Conservation (phyloP, 2,113 vertebrate species). For the Aptenodytes patagonicus region DNA sequence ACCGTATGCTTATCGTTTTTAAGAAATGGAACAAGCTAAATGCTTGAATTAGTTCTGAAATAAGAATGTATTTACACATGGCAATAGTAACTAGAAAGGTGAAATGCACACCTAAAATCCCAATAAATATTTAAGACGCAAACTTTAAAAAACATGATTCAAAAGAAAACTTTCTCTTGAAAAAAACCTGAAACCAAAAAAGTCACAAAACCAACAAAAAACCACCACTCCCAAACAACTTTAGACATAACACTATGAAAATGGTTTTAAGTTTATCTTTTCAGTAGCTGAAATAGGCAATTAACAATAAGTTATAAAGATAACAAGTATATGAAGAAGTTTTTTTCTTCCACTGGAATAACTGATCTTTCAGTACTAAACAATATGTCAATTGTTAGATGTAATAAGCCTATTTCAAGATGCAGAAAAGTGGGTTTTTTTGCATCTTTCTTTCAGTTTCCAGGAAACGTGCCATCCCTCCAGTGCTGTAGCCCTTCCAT, state of each 20-base stretch:
- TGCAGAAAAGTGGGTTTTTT: accelerated
- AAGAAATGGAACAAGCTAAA: not conserved
- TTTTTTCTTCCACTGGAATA: not conserved
- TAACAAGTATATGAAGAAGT: accelerated
- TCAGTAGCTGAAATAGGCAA: not conserved
- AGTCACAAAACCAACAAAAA: accelerated
- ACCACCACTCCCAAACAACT: not conserved
- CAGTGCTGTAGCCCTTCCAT: no score
- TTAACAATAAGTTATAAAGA: not conserved
- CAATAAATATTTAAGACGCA: not conserved
- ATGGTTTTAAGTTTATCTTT: not conserved
- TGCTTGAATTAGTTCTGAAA: not conserved
- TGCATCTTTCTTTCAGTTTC: not conserved
- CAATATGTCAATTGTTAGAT: no score
- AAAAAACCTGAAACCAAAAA: accelerated
- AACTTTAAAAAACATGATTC: not conserved
- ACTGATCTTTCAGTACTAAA: not conserved
- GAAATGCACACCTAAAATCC: not conserved
- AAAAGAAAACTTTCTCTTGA: not conserved
- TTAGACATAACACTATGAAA: not conserved
- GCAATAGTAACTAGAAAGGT: not conserved
- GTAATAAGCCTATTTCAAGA: no score
- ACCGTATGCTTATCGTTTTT: accelerated
- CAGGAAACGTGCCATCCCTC: not conserved
- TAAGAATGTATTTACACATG: not conserved